These are phyloP conservation scores for Lepidurus couesii DNA, from an alignment of 1,140 invertebrate genomes.

Conservation along the genomic window DNA sequence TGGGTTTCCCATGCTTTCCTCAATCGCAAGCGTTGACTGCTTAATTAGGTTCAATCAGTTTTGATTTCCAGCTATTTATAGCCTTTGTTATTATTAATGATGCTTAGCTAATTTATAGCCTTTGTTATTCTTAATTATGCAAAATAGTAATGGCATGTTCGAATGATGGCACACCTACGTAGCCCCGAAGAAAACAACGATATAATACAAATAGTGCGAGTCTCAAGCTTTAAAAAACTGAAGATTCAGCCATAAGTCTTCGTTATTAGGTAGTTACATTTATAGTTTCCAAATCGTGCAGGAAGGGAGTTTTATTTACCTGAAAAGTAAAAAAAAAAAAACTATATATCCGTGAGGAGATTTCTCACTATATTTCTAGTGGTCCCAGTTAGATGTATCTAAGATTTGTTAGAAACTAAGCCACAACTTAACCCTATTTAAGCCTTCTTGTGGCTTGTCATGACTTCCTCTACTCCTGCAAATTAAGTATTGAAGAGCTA, in stretches of 20 bases:
- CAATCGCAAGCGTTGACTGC: not conserved
- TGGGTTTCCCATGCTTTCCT: not conserved
- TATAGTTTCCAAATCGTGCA: constrained; percentile 2
- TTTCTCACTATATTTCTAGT: not conserved
- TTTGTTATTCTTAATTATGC: too few relatives aligned
- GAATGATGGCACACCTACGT: not conserved
- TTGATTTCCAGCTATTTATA: not conserved
- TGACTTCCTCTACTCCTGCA: too few relatives aligned
- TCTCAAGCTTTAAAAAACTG: not conserved
- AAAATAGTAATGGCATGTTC: too few relatives aligned
- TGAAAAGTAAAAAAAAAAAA: not conserved
- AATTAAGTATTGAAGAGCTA: too few relatives aligned
- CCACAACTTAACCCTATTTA: too few relatives aligned
- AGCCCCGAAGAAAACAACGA: not conserved
- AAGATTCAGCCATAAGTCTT: not conserved
- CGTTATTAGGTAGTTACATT: not conserved
- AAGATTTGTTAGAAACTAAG: too few relatives aligned
- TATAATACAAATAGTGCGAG: not conserved
- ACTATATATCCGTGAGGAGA: not conserved
- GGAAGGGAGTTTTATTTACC: not conserved
- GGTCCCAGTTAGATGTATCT: too few relatives aligned
- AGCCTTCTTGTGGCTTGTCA: too few relatives aligned
- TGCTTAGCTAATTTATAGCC: not conserved
- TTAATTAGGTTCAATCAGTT: not conserved
- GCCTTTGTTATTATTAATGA: too few relatives aligned